Evolutionary conservation across 53 echinoderm and acorn worm species (phyloP), one percentile per base, ranked within the genome.

Genomic region (Holothuria leucospilota): DNA sequence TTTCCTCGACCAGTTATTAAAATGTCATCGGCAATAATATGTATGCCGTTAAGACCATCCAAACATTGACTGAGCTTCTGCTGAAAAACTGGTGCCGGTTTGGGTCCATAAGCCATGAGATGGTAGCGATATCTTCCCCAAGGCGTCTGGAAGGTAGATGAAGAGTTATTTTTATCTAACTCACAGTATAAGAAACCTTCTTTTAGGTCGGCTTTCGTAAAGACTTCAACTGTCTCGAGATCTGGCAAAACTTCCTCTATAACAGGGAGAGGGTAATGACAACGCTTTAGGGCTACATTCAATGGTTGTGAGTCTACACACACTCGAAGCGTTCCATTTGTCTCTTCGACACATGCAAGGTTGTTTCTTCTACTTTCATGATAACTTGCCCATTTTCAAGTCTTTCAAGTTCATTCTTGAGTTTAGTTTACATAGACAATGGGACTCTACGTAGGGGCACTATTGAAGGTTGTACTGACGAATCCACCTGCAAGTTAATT

Each of bases 91-190:
- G 86, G 70, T 2, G 81, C 82, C 29, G 89, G 92, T 52, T 75
- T 75, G 34, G 86, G 64, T 21, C 92, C 89, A 83, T 89, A 92
- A 20, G 92, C 87, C 67, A 92, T 73, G 53, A 87, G 39, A 9
- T 81, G 63, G 20, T 83, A 92, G 26, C 89, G 53, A 74, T 86
- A 89, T 53, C 88, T 65, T 30, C 91, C 92, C 85, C 34, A 88
- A 14, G 92, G 88, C 23, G 92, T 88, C 51, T 92, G 92, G 70
- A 92, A 92, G 28, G 85, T 84, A 28, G 92, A 40, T 11, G 85
- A 78, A 28, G 88, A 88, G n/a, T n/a, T n/a, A 20, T 69, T 60
- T 0, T 85, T 62, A 81, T 90, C 90, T 38, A 90, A 60, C 49
- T 86, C 71, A 51, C 51, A 38, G 40, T 90, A 86, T 16, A 70